Percentiles rank a stretch among this genome's conserved stretches.
Evolutionary conservation across 2,888 invertebrate species (phyloP).

Genomic region (Phengaris arion): DNA sequence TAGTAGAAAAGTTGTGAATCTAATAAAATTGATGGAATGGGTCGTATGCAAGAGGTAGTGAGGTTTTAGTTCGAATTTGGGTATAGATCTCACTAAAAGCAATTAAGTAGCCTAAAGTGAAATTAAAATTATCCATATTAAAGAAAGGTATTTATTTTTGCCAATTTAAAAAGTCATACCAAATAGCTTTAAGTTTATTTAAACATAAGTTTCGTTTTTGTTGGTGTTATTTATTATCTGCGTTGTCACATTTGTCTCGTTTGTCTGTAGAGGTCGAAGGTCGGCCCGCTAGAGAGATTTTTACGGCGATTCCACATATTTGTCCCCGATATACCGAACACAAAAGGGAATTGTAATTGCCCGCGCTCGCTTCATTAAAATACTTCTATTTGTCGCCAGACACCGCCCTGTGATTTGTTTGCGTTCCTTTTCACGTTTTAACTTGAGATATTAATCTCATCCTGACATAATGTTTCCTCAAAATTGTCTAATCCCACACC

Average conservation of each 20-base stretch:
- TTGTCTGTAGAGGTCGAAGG: constrained; percentile 45
- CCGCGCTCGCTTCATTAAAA: constrained; percentile 69
- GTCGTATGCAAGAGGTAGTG: neutral
- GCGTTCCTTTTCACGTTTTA: constrained; percentile 51
- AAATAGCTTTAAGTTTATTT: neutral
- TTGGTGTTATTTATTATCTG: constrained; percentile 16
- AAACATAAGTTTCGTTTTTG: neutral
- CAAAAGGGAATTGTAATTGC: constrained; percentile 63
- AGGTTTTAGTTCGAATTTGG: neutral
- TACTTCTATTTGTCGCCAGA: constrained; percentile 65
- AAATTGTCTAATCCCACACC: constrained; percentile 30
- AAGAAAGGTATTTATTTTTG: neutral
- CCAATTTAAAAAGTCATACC: neutral
- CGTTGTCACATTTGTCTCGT: constrained; percentile 6
- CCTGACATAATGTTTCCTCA: constrained; percentile 36
- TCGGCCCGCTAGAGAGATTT: constrained; percentile 53
- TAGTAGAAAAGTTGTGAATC: neutral
- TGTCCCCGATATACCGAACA: constrained; percentile 43
- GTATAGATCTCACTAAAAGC: too few relatives aligned
- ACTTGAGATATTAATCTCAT: constrained; percentile 37
- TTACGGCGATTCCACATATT: constrained; percentile 53
- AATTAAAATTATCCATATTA: too few relatives aligned
- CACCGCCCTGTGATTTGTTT: constrained; percentile 67
- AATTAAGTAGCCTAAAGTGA: too few relatives aligned
- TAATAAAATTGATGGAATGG: neutral